Percentiles rank a stretch among this genome's conserved stretches.
Conservation (phyloP, 1,140 invertebrate species). For the Bradysia coprophila region DNA sequence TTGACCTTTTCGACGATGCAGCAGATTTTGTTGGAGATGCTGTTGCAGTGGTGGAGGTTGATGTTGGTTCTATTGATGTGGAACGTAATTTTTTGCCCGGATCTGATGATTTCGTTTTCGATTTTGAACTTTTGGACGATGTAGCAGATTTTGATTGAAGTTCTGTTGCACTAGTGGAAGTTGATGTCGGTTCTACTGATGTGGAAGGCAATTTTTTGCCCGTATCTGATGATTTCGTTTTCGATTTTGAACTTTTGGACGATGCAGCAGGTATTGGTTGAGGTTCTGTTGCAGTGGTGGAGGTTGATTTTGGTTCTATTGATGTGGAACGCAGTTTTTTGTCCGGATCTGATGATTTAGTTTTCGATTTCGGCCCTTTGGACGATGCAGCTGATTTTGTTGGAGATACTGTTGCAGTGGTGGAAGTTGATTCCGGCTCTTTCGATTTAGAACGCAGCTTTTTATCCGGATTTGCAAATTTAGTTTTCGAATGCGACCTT, state of each 20-base stretch:
- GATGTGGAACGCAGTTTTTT: conserved; percentile 2
- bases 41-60: conserved; percentile 4
- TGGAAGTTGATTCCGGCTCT: too few species aligned
- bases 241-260: conserved; percentile 10
- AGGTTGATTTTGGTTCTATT: conserved; percentile 5
- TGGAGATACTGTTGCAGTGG: too few species aligned
- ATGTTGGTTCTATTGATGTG: conserved; percentile 5
- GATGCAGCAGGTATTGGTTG: too few species aligned
- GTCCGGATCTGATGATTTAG: not conserved
- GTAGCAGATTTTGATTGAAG: not conserved
- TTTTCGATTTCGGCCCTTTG: conserved; percentile 9
- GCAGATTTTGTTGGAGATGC: too few species aligned
- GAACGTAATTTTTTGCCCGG: conserved; percentile 1
- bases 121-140: conserved; percentile 7
- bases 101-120: conserved; percentile 2
- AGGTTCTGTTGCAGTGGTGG: too few species aligned
- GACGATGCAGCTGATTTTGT: not conserved
- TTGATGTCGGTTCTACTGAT: too few species aligned
- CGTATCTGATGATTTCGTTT: conserved; percentile 1
- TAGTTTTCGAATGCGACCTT: conserved; percentile 8
- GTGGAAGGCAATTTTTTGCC: too few species aligned
- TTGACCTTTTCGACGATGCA: too few species aligned
- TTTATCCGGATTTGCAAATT: not conserved
- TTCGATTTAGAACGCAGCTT: too few species aligned
- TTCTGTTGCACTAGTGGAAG: too few species aligned